A percentile compares a stretch with the other conserved stretches of the same genome.
phyloP scores from a whole-genome alignment of 2,113 vertebrate species.

The Herpailurus yagouaroundi region DNA sequence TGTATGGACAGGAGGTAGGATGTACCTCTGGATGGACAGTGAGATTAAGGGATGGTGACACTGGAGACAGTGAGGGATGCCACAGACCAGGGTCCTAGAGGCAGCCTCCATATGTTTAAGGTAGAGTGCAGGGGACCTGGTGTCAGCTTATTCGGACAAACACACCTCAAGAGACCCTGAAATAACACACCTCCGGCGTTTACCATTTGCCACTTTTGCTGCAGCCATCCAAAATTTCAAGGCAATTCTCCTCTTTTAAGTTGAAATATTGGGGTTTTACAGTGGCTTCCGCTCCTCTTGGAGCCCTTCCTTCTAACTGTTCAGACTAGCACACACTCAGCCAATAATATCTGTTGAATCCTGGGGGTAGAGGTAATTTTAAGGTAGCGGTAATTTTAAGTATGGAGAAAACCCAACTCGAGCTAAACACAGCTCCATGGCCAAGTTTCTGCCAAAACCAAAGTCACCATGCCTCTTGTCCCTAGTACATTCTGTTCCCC shows the following conservation, averaged over 20 bases:
- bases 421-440: not conserved
- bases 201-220: not conserved
- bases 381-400: not conserved
- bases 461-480: not conserved
- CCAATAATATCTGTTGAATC: not conserved
- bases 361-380: not conserved
- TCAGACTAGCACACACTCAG: not conserved
- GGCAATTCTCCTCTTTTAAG: not conserved
- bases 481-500: too few species aligned
- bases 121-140: rapidly evolving
- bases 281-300: rapidly evolving
- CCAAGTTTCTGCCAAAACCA: not conserved
- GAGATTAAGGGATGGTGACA: not conserved
- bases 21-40: rapidly evolving
- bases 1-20: not conserved
- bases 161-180: not conserved
- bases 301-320: not conserved
- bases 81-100: rapidly evolving
- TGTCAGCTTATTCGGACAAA: rapidly evolving
- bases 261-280: not conserved
- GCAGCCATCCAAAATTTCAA: not conserved
- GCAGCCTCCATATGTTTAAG: not conserved
- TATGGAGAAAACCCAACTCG: not conserved
- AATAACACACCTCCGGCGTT: not conserved
- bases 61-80: too few species aligned